phyloP scores from a whole-genome alignment of 2,797 vertebrate genomes.

The Spondyliosoma cantharus region DNA sequence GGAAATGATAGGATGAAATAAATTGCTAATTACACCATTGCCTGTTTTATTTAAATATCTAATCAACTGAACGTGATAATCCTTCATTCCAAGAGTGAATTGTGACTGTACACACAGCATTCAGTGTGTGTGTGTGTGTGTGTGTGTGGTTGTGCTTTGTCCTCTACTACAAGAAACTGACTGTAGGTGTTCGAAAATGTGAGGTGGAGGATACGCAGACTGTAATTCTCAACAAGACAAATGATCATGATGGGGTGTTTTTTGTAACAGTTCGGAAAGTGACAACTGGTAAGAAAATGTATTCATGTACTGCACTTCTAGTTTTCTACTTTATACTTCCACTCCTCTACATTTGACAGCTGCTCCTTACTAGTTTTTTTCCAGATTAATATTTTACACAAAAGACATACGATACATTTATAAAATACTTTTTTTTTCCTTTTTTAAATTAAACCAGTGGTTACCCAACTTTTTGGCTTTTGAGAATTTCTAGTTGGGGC shows the following conservation, averaged over 20 bases:
- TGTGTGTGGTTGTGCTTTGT: background rate
- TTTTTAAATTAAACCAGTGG: too few species aligned
- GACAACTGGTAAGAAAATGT: background rate
- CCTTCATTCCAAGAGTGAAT: background rate
- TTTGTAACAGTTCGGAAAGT: background rate
- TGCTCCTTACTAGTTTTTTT: too few species aligned
- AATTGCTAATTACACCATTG: conserved; percentile 2
- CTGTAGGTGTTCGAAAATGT: background rate
- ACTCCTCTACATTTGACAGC: background rate
- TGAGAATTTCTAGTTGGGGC: background rate
- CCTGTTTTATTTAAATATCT: background rate
- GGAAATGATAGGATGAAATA: conserved; percentile 22
- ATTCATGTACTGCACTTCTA: background rate
- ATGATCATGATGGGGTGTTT: background rate
- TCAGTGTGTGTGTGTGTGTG: too few species aligned
- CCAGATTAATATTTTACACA: too few species aligned
- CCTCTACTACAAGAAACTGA: background rate
- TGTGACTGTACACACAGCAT: background rate
- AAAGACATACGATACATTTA: too few species aligned
- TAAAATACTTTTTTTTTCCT: too few species aligned
- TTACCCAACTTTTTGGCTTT: too few species aligned
- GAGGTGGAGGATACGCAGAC: background rate
- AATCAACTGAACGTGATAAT: background rate
- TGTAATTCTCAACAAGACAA: background rate
- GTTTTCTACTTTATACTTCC: background rate